Evolutionary conservation across 1,140 invertebrate species (phyloP).

Genomic region (Aethina tumida): DNA sequence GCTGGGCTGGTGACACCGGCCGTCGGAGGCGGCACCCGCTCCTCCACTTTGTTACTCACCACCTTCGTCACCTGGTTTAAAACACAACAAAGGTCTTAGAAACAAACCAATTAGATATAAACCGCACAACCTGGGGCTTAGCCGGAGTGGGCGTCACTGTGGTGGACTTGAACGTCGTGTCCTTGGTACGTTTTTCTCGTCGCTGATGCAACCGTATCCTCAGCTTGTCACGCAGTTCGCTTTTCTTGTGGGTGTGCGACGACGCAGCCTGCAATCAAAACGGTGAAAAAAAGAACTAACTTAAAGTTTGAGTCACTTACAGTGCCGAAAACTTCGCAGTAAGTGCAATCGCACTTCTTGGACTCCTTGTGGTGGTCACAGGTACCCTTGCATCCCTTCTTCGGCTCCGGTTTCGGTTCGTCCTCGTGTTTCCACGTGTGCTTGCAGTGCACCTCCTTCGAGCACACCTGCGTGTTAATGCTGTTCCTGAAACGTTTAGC

Average conservation of each 20-base stretch:
- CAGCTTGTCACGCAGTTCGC: constrained; percentile 39
- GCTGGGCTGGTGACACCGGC: constrained; percentile 13
- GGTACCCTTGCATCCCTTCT: constrained; percentile 12
- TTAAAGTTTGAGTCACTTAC: constrained; percentile 7
- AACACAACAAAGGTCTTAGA: too few species aligned
- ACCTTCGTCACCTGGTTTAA: too few species aligned
- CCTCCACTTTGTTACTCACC: constrained; percentile 14
- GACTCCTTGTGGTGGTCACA: constrained; percentile 19
- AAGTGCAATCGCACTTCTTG: constrained; percentile 31
- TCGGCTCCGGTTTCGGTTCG: constrained; percentile 14
- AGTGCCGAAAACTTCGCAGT: constrained; percentile 30
- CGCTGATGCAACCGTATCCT: constrained; percentile 37
- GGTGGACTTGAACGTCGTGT: constrained; percentile 7
- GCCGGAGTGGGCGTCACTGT: background rate
- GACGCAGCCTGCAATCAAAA: constrained; percentile 10
- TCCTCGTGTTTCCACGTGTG: constrained; percentile 14
- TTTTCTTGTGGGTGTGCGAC: constrained; percentile 25
- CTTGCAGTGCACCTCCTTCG: too few species aligned
- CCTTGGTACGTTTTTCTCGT: constrained; percentile 20
- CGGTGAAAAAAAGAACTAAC: constrained; percentile 1
- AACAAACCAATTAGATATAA: too few species aligned
- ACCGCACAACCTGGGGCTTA: background rate
- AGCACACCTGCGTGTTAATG: too few species aligned
- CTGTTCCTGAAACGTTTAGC: too few species aligned
- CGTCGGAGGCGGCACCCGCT: constrained; percentile 17